These are phyloP conservation scores for Danio albolineatus DNA, from an alignment of 2,797 vertebrate species.

Conservation along the genomic window DNA sequence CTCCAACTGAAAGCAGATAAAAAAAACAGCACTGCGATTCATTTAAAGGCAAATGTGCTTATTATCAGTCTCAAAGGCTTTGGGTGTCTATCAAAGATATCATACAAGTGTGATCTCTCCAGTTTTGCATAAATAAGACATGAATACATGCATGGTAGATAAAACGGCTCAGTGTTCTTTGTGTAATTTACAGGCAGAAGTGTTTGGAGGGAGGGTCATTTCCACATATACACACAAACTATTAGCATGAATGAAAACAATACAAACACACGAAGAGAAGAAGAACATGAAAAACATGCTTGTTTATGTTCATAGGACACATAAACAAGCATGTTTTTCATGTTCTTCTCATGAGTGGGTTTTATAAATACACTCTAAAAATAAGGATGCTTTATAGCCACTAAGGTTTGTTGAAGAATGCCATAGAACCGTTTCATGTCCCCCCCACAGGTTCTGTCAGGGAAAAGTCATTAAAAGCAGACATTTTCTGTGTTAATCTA, in stretches of 20 bases:
- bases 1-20: neutral
- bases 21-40: neutral
- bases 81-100: slow-evolving; percentile 42
- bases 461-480: too few species aligned
- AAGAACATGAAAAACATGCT: neutral
- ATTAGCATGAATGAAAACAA: slow-evolving; percentile 12
- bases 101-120: slow-evolving; percentile 14
- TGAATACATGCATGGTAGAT: slow-evolving; percentile 42
- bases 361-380: neutral
- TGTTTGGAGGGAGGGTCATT: slow-evolving; percentile 15
- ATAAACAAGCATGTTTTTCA: neutral
- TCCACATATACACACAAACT: slow-evolving; percentile 14
- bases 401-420: too few species aligned
- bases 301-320: too few species aligned
- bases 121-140: slow-evolving; percentile 29
- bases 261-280: neutral
- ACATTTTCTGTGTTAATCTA: too few species aligned
- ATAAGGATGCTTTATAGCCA: too few species aligned
- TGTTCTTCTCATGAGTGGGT: neutral
- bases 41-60: slow-evolving; percentile 41
- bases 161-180: slow-evolving; percentile 33
- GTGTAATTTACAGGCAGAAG: slow-evolving; percentile 29
- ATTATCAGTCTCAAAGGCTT: slow-evolving; percentile 39
- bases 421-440: too few species aligned
- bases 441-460: too few species aligned